phyloP scores from a whole-genome alignment of 2,797 vertebrate genomes.

The Oryzias dopingdopingensis region DNA sequence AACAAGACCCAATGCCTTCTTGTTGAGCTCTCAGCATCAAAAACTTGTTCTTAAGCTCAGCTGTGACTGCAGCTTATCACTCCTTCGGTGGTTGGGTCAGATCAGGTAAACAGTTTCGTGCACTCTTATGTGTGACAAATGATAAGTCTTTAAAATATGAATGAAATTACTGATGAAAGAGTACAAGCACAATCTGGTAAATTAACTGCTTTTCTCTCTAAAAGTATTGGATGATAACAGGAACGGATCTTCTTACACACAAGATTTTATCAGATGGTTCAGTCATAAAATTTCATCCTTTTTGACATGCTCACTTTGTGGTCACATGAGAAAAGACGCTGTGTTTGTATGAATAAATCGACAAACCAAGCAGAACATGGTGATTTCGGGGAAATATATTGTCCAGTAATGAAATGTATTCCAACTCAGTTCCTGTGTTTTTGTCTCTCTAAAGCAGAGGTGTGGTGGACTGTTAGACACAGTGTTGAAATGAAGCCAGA shows the following conservation, averaged over 20 bases:
- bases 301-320: conserved; percentile 1
- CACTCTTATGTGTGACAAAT: neutral
- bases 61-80: no score
- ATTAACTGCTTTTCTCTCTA: neutral
- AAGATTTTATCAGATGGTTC: neutral
- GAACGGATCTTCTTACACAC: neutral
- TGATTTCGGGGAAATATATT: no score
- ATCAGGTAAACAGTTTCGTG: no score
- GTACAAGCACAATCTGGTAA: neutral
- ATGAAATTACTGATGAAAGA: conserved; percentile 1
- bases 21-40: no score
- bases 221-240: neutral
- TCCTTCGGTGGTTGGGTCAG: no score
- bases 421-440: no score
- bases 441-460: no score
- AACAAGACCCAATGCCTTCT: no score
- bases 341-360: conserved; percentile 1
- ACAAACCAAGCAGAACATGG: conserved; percentile 1
- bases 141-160: conserved; percentile 14
- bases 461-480: no score
- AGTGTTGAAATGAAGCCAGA: no score
- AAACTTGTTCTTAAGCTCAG: no score
- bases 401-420: no score
- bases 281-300: neutral
- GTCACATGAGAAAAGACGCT: conserved; percentile 8